Base-by-base conservation (phyloP, 2,888 invertebrate species). In the Parelbella ahira region DNA sequence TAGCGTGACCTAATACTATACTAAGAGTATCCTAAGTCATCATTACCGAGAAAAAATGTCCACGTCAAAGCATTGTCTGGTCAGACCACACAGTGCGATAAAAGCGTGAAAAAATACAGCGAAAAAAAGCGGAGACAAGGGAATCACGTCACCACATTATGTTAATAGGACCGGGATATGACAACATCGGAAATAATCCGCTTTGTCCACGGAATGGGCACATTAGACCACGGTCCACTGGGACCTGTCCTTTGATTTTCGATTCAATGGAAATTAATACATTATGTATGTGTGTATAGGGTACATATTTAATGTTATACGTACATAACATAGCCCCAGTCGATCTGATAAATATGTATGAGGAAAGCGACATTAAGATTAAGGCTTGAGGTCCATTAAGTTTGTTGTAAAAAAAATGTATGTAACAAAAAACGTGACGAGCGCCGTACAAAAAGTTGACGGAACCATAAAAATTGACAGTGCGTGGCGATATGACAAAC, bases 241-340 rank as follows among this genome's bases (percentile, higher is more conserved):
- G 81, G 84, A 82, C 59, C 19, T 21, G 51, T 66, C 76, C 84
- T 87, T 86, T 86, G 86, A 84, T 81, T 82, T 69, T 53, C 63
- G 71, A 76, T 80, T 73, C 73, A 77, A 79, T 75, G 73, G 57
- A 80, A 77, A 84, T 83, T 80, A 83, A 82, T 80, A 80, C 64
- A 63, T 54, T 53, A 53, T 53, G 33, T 44, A 43, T 37, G 10
- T 21, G 33, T 33, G 27, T 27, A 52, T 44, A 51, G 71, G 71
- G 73, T 74, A 71, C 73, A 73, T 76, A 68, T 65, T 68, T 67
- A 63, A 75, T 74, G 57, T 28, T 9, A 11, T 42, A 48, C 38
- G 2, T 15, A 15, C 15, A 3, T 3, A 2, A 29, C 18, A 21
- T 19, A 28, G 13, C 10, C 18, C 39, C 19, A 23, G 30, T 30